Evolutionary conservation across 2,797 vertebrate species (phyloP).

Genomic region (Pseudochromis fuscus): DNA sequence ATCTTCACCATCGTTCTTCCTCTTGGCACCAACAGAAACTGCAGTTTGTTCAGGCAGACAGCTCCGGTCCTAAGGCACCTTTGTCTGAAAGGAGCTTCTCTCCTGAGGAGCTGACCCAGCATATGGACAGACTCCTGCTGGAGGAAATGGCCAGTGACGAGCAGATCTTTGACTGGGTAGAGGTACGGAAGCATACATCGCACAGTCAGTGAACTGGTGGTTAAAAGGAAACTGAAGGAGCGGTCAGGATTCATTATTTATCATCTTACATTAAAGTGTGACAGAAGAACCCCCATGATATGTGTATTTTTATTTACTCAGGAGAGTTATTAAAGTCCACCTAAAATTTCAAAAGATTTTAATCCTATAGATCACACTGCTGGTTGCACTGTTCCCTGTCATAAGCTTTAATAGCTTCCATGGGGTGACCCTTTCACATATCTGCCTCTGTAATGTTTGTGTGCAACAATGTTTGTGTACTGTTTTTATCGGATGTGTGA

Average conservation of each 20-base stretch:
- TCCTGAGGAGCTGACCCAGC: conserved; percentile 90
- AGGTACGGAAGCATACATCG: conserved; percentile 84
- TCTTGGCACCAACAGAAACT: conserved; percentile 88
- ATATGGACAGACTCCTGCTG: conserved; percentile 93
- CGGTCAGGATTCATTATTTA: not conserved
- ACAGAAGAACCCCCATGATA: not conserved
- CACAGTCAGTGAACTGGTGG: not conserved
- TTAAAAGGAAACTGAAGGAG: not conserved
- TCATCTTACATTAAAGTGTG: not conserved
- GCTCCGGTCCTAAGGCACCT: conserved; percentile 51
- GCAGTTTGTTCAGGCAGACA: conserved; percentile 87
- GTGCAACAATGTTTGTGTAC: no score
- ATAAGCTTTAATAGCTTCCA: no score
- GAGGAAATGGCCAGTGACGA: conserved; percentile 96
- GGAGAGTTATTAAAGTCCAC: no score
- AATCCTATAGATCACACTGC: no score
- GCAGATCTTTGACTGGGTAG: conserved; percentile 99
- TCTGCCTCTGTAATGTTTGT: no score
- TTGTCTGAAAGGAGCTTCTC: conserved; percentile 70
- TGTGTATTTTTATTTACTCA: not conserved
- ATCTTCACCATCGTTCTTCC: not conserved
- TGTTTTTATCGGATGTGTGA: no score
- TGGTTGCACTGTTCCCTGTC: no score
- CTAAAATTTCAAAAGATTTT: no score
- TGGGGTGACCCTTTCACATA: no score